Base-by-base conservation (phyloP, 2,797 vertebrate species). In the Vultur gryphus region DNA sequence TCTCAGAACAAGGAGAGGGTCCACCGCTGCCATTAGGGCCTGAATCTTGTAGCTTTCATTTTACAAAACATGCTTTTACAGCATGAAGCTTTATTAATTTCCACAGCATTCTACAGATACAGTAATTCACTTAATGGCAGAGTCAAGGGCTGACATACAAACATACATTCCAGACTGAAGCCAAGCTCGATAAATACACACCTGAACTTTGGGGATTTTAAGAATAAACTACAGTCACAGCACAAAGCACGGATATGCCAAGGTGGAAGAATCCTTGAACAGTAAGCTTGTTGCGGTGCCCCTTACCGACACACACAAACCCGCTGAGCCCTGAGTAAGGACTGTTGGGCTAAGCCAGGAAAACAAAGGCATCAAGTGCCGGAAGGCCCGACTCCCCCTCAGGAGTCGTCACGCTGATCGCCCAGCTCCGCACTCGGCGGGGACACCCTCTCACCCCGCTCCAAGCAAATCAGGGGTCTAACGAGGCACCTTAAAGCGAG, bases 401-500 rank as follows among this genome's bases (percentile, higher is more conserved):
- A 31, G 46, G 5, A 62, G 5, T 2, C 48, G 24, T 9, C 10
- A 37, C 1, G 2, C 10, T 9, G 12, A 21, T 0, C 2, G 11
- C 17, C 35, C 2, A 1, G 23, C 28, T 6, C 57, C 16, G 8
- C 52, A 1, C 11, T 31, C 4, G 6, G 20, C 19, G 12, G 31
- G 16, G 13, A 37, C 13, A 6, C 5, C 10, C 48, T 15, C 19
- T 10, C 24, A 1, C 5, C 10, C 31, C 9, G 1, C 13, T 4
- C 28, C 11, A 7, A 33, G 8, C 16, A 18, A 26, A 6, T 2
- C 10, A 3, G 7, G 25, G 25, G 8, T 5, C 17, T 9, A 13
- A 6, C 0, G 6, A 33, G 12, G 4, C 20, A 8, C 16, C 37
- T 6, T 6, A 2, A 15, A 7, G 37, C 31, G 11, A 44, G 16